phyloP scores from a whole-genome alignment of 2,888 invertebrate genomes.

The Poecilus cupreus region DNA sequence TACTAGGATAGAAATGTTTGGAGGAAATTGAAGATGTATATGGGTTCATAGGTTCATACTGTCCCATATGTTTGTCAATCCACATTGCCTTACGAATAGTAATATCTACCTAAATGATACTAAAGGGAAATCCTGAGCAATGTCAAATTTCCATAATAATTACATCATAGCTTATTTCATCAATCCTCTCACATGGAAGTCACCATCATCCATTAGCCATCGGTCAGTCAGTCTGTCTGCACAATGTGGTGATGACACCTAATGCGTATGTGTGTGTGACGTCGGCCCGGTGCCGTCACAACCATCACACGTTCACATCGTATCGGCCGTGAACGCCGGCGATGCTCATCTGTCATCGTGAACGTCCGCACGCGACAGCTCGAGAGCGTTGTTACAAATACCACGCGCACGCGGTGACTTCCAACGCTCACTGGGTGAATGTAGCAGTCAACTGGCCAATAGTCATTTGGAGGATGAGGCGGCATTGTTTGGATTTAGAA shows the following conservation, averaged over 20 bases:
- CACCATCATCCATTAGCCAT: constrained; percentile 2
- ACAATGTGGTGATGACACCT: constrained; percentile 4
- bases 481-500: too few relatives aligned
- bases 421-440: neutral
- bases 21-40: too few relatives aligned
- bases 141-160: too few relatives aligned
- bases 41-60: too few relatives aligned
- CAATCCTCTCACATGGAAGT: neutral
- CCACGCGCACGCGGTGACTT: neutral
- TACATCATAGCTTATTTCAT: too few relatives aligned
- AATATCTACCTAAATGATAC: too few relatives aligned
- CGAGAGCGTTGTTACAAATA: neutral
- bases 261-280: neutral
- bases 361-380: neutral
- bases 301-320: neutral
- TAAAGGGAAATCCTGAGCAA: too few relatives aligned
- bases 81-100: too few relatives aligned
- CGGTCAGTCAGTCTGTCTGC: constrained; percentile 12
- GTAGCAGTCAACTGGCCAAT: neutral
- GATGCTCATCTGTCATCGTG: constrained; percentile 29
- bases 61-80: too few relatives aligned
- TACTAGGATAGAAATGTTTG: too few relatives aligned
- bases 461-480: neutral
- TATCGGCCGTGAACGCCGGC: neutral
- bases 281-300: neutral